Percentiles rank a stretch among this genome's conserved stretches.
Evolutionary conservation across 2,113 vertebrate genomes (phyloP).

Genomic region (Daubentonia madagascariensis): DNA sequence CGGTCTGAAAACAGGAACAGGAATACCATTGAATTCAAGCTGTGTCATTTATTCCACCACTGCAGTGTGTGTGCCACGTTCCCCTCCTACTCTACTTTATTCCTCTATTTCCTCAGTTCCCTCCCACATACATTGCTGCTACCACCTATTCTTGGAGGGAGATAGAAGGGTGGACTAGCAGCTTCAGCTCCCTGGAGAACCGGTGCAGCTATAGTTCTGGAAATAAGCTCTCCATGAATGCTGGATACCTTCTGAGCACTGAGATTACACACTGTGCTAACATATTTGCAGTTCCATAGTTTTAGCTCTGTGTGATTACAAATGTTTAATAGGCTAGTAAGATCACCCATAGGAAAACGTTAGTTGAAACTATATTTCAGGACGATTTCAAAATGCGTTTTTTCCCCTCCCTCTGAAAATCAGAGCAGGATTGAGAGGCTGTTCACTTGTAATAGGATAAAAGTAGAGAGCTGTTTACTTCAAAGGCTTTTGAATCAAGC

Average conservation of each 20-base stretch:
- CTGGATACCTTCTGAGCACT: background rate
- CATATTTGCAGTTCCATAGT: slow-evolving; percentile 59
- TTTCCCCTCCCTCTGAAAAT: slow-evolving; percentile 55
- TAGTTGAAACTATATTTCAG: slow-evolving; percentile 60
- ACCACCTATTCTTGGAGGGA: slow-evolving; percentile 45
- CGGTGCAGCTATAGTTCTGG: slow-evolving; percentile 32
- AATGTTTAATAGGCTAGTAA: slow-evolving; percentile 62
- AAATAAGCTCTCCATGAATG: slow-evolving; percentile 47
- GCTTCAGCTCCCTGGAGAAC: slow-evolving; percentile 55
- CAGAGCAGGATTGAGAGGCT: slow-evolving; percentile 37
- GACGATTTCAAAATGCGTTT: slow-evolving; percentile 16
- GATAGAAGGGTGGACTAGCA: slow-evolving; percentile 37
- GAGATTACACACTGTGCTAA: slow-evolving; percentile 52
- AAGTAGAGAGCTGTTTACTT: slow-evolving; percentile 52
- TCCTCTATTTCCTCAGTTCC: slow-evolving; percentile 59
- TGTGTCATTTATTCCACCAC: slow-evolving; percentile 55
- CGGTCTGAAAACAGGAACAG: slow-evolving; percentile 41
- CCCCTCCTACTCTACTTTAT: background rate
- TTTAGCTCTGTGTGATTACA: slow-evolving; percentile 72
- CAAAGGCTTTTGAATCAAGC: slow-evolving; percentile 13
- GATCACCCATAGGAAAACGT: slow-evolving; percentile 54
- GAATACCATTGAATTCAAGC: slow-evolving; percentile 55
- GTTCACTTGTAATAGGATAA: slow-evolving; percentile 39
- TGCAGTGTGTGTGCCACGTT: background rate
- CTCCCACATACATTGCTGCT: slow-evolving; percentile 52